These are phyloP conservation scores for Seira musarum DNA, from an alignment of 2,888 invertebrate genomes.

Conservation along the genomic window DNA sequence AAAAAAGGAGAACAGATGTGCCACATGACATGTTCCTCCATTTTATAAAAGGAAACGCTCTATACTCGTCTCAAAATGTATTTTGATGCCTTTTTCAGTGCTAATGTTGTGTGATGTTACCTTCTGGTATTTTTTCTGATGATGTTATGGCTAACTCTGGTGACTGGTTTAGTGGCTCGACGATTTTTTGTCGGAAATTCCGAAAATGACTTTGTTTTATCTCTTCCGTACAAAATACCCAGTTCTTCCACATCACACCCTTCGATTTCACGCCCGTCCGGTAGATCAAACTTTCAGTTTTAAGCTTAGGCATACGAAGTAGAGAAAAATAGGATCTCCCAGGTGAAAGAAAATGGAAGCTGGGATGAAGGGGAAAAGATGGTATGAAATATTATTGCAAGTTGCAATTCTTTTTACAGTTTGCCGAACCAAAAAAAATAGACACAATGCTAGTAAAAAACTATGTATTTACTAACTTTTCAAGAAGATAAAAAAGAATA, in stretches of 20 bases:
- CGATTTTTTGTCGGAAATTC: not conserved
- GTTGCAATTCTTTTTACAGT: slow-evolving; percentile 12
- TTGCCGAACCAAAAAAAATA: slow-evolving; percentile 6
- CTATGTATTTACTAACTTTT: no score
- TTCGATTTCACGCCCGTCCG: no score
- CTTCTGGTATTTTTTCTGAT: slow-evolving; percentile 8
- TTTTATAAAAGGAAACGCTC: not conserved
- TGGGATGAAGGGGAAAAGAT: slow-evolving; percentile 18
- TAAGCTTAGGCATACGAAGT: slow-evolving; percentile 1
- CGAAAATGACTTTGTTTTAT: not conserved
- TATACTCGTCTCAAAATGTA: not conserved
- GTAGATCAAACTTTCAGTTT: no score
- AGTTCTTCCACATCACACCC: not conserved
- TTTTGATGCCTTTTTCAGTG: not conserved
- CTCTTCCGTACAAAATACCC: not conserved
- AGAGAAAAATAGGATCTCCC: slow-evolving; percentile 16
- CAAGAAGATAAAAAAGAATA: no score
- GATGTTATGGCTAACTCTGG: slow-evolving; percentile 6
- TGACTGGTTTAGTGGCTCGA: not conserved
- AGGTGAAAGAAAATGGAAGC: slow-evolving; percentile 38
- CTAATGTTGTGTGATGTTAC: slow-evolving; percentile 9
- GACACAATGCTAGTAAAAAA: not conserved
- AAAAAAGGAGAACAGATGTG: not conserved
- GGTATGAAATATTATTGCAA: slow-evolving; percentile 41
- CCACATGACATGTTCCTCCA: not conserved